These are phyloP conservation scores for Diachasma alloeum DNA, from an alignment of 1,140 invertebrate genomes.

Conservation along the genomic window DNA sequence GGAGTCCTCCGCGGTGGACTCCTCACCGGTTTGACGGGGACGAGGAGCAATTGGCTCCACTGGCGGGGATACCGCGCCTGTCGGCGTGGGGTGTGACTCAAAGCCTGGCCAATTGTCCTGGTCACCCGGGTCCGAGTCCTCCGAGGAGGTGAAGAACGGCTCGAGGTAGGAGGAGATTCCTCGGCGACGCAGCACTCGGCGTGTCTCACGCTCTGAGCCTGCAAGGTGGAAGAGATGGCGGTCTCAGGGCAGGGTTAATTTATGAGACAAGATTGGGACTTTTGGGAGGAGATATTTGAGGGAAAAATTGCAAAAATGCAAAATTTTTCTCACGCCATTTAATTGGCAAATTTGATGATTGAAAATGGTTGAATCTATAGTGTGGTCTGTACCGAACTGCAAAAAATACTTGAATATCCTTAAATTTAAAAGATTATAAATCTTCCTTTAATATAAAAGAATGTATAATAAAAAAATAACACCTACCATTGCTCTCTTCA, in stretches of 20 bases:
- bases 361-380: too few species aligned
- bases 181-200: slow-evolving; percentile 52
- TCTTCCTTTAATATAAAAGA: too few species aligned
- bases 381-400: too few species aligned
- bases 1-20: slow-evolving; percentile 54
- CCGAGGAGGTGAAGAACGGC: slow-evolving; percentile 51
- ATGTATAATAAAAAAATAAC: too few species aligned
- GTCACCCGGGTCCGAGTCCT: slow-evolving; percentile 51
- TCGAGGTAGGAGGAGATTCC: slow-evolving; percentile 59
- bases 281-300: too few species aligned
- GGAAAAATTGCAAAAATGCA: neutral
- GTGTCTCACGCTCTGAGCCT: slow-evolving; percentile 38
- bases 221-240: slow-evolving; percentile 10
- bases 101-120: slow-evolving; percentile 51
- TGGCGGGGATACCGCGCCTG: slow-evolving; percentile 38
- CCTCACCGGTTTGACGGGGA: slow-evolving; percentile 31
- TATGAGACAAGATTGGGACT: too few species aligned
- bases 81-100: slow-evolving; percentile 44
- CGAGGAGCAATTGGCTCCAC: slow-evolving; percentile 34
- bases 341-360: too few species aligned
- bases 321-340: too few species aligned
- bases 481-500: neutral
- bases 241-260: too few species aligned
- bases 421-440: too few species aligned
- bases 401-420: too few species aligned